Base-by-base conservation (phyloP, 2,113 vertebrate genomes). In the Spea bombifrons region DNA sequence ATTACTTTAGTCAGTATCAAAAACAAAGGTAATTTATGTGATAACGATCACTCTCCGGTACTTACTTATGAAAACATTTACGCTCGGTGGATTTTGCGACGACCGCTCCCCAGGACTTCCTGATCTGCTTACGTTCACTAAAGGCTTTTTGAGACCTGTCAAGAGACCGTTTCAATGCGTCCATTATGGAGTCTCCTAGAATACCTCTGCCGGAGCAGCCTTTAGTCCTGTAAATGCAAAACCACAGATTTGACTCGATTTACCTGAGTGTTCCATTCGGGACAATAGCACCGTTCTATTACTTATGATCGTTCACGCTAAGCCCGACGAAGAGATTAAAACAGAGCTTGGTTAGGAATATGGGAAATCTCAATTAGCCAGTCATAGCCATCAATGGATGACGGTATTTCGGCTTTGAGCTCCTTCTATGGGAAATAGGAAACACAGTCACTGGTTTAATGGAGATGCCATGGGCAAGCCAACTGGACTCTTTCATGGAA, bases 11-110 rank as follows among this genome's bases (percentile, higher is more conserved):
- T 59, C 52, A 30, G 44, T 45, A 8, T 75, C 48, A 53, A 75
- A 30, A 75, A 75, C 61, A 67, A 49, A 65, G 59, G 47, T 55
- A 66, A 68, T 46, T 52, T 67, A 68, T 68, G 75, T 52, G 65
- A 76, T 76, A 57, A 67, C 50, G 7, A 57, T 68, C 13, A 5
- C 64, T 76, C 50, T 76, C 65, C 13, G 8, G 17, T 44, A 57
- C 50, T 76, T n/a, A 17, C 16, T 75, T 45, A 75, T 43, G 16
- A 75, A 67, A 75, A 75, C n/a, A 75, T 75, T 75, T 75, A 75
- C 17, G 9, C 55, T 15, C 45, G 50, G 50, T 4, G 17, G 17
- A 43, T 47, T 76, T 76, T 55, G 15, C 65, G 50, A 9, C 13
- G 44, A 49, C 43, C 57, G 65, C 67, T 76, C 64, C 75, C 43